Percentiles rank a stretch among this genome's conserved stretches.
These are phyloP conservation scores for Zaprionus bogoriensis DNA, from an alignment of 2,888 invertebrate genomes.

Conservation along the genomic window DNA sequence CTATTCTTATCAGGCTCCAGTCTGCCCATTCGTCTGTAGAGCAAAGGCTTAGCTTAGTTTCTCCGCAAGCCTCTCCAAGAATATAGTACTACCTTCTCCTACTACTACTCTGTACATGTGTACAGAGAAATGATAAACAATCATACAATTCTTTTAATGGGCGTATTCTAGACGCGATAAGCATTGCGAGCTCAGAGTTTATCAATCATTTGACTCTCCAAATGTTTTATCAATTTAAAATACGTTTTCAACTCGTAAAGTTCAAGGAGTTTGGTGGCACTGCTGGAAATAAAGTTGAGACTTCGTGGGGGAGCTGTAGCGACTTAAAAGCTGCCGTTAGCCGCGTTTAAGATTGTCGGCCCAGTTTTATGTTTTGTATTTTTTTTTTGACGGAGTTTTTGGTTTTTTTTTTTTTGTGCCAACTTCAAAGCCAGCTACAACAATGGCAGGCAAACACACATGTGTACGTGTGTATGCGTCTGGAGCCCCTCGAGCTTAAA, in stretches of 20 bases:
- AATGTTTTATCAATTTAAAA: neutral
- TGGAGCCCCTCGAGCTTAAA: neutral
- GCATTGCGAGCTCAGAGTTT: conserved; percentile 10
- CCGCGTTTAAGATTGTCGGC: too few relatives aligned
- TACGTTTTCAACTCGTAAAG: neutral
- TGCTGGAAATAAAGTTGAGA: too few relatives aligned
- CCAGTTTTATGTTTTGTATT: neutral
- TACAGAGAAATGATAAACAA: too few relatives aligned
- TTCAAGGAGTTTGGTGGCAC: neutral
- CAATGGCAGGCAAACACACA: neutral
- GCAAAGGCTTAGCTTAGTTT: too few relatives aligned
- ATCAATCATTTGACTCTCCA: conserved; percentile 4
- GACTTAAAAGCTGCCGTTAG: too few relatives aligned
- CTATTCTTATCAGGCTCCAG: too few relatives aligned
- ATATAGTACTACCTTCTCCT: too few relatives aligned
- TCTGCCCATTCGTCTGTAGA: too few relatives aligned
- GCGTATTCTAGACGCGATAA: conserved; percentile 9
- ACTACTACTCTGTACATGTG: too few relatives aligned
- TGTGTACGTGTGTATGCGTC: neutral
- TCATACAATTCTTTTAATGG: neutral
- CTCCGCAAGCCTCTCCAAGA: too few relatives aligned
- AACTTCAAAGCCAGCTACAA: neutral
- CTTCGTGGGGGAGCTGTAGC: too few relatives aligned
- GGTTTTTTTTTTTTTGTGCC: neutral
- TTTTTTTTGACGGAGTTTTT: too few relatives aligned